Conservation (phyloP, 2,113 vertebrate species). For the Menura novaehollandiae region DNA sequence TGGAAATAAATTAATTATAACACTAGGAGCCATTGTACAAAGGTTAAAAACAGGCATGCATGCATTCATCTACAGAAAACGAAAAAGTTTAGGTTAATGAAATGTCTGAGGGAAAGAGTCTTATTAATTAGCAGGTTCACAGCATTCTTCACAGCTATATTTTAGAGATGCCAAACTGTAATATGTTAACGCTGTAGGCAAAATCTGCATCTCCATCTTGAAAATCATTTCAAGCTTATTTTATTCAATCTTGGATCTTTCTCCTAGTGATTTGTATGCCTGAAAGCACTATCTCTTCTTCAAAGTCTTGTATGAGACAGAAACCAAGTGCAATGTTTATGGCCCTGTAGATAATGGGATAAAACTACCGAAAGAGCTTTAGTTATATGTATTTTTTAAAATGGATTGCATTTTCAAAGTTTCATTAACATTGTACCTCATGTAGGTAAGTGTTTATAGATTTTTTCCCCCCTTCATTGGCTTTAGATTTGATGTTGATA, state of each 20-base stretch:
- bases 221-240: conserved; percentile 16
- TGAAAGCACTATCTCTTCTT: not conserved
- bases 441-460: not conserved
- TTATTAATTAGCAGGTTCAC: conserved; percentile 64
- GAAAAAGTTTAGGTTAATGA: conserved; percentile 65
- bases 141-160: conserved; percentile 63
- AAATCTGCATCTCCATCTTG: not conserved
- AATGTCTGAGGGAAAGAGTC: conserved; percentile 40
- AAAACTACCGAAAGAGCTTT: not conserved
- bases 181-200: conserved; percentile 16
- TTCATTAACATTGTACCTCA: not conserved
- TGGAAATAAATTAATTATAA: conserved; percentile 52
- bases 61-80: conserved; percentile 37
- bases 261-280: conserved; percentile 23
- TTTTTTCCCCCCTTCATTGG: not conserved
- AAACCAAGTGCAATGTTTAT: conserved; percentile 3
- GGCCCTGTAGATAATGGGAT: not conserved
- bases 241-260: not conserved
- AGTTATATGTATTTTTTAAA: not conserved
- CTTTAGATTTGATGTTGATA: not conserved
- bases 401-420: not conserved
- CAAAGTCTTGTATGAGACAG: not conserved
- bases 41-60: conserved; percentile 47
- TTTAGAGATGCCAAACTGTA: conserved; percentile 55
- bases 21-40: conserved; percentile 3